Percentiles rank a stretch among this genome's conserved stretches.
These are phyloP conservation scores for Hiodon alosoides DNA, from an alignment of 2,113 vertebrate genomes.

Conservation along the genomic window DNA sequence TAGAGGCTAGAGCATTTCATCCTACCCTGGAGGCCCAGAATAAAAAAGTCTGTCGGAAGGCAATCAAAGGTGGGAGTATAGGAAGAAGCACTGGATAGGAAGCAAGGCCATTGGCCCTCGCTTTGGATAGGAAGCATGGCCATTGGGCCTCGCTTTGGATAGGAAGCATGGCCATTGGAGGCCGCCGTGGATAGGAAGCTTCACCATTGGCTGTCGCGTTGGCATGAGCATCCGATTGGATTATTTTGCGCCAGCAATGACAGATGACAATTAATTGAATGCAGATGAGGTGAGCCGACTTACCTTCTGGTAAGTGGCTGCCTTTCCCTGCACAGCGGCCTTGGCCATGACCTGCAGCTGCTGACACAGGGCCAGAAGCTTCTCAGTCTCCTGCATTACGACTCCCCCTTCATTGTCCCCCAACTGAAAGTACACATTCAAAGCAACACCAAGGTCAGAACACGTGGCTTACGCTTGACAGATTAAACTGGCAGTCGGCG, in stretches of 20 bases:
- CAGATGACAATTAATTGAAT: neutral
- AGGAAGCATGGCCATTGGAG: too few species aligned
- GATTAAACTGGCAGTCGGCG: too few species aligned
- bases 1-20: too few species aligned
- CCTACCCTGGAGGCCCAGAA: neutral
- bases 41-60: neutral
- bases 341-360: conserved; percentile 81
- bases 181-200: too few species aligned
- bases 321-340: conserved; percentile 80
- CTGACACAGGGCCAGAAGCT: conserved; percentile 75
- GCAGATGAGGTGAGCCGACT: conserved; percentile 10
- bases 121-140: too few species aligned
- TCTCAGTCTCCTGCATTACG: conserved; percentile 83
- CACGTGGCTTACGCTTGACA: too few species aligned
- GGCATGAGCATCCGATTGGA: too few species aligned
- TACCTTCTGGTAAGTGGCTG: conserved; percentile 89
- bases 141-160: too few species aligned
- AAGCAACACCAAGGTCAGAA: neutral
- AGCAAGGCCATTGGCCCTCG: too few species aligned
- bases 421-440: conserved; percentile 61
- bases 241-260: too few species aligned
- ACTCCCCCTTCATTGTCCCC: conserved; percentile 74
- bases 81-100: too few species aligned
- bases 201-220: too few species aligned
- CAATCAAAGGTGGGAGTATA: neutral